Conservation (phyloP, 2,797 vertebrate species). For the Platalea minor region DNA sequence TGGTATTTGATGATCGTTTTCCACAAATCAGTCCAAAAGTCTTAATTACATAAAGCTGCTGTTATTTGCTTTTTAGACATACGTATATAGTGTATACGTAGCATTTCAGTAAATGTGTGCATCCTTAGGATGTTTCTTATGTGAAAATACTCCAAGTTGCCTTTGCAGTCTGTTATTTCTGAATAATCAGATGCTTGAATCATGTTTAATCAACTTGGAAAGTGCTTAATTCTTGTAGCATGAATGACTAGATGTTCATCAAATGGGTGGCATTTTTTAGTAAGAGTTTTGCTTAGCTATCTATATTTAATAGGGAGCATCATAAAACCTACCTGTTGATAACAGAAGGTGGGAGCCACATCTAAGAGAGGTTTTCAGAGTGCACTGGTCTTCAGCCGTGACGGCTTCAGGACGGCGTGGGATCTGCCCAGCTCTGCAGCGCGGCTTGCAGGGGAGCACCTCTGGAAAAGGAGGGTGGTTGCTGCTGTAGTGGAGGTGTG, state of each 20-base stretch:
- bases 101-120: not conserved
- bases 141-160: not conserved
- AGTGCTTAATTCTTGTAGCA: not conserved
- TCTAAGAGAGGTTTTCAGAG: not conserved
- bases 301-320: not conserved
- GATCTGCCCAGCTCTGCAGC: not conserved
- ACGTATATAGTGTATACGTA: not conserved
- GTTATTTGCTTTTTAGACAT: not conserved
- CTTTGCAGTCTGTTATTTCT: not conserved
- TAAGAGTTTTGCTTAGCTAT: not conserved
- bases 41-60: not conserved
- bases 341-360: not conserved
- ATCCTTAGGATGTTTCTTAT: not conserved
- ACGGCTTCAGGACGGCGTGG: rapidly evolving
- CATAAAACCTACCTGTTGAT: not conserved
- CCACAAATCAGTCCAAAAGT: not conserved
- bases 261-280: not conserved
- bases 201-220: not conserved
- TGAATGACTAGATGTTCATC: rapidly evolving
- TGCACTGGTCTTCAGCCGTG: rapidly evolving
- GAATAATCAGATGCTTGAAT: not conserved
- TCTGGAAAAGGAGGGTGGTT: not conserved
- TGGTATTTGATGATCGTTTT: not conserved
- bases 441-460: not conserved
- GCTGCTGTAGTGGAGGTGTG: not conserved